Conservation (phyloP, 1,140 invertebrate species). For the Brachionus paranguensis region DNA sequence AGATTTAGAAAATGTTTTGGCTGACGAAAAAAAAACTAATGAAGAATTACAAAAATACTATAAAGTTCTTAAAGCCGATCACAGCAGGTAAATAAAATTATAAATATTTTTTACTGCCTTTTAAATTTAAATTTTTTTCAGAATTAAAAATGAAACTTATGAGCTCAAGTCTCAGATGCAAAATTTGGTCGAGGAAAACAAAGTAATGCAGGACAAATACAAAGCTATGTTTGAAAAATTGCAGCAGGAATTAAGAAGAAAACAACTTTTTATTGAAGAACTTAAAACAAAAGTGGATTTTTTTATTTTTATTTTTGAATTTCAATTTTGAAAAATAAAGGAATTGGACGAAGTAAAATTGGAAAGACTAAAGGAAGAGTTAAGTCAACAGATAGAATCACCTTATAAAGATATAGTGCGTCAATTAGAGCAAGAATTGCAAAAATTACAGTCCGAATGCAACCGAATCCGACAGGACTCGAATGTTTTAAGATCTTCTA, state of each 20-base stretch:
- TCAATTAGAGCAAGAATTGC: constrained; percentile 49
- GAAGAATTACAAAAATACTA: constrained; percentile 38
- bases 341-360: constrained; percentile 37
- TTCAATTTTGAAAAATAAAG: not conserved
- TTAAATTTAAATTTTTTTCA: constrained; percentile 34
- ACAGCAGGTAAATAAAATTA: not conserved
- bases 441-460: constrained; percentile 45
- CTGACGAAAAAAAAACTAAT: constrained; percentile 30
- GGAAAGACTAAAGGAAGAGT: constrained; percentile 42
- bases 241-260: constrained; percentile 45
- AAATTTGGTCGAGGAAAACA: constrained; percentile 49
- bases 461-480: constrained; percentile 50
- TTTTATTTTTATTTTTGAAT: not conserved
- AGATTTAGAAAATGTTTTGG: constrained; percentile 24
- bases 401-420: constrained; percentile 47
- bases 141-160: constrained; percentile 50
- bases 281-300: constrained; percentile 46
- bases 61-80: constrained; percentile 29
- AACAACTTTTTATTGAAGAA: constrained; percentile 46
- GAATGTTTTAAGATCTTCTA: constrained; percentile 52
- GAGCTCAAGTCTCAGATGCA: constrained; percentile 48
- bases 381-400: constrained; percentile 48
- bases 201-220: constrained; percentile 52
- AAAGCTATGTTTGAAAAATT: constrained; percentile 49
- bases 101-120: not conserved